Evolutionary conservation across 2,888 invertebrate species (phyloP).

Genomic region (Phoenoteleia sp.): DNA sequence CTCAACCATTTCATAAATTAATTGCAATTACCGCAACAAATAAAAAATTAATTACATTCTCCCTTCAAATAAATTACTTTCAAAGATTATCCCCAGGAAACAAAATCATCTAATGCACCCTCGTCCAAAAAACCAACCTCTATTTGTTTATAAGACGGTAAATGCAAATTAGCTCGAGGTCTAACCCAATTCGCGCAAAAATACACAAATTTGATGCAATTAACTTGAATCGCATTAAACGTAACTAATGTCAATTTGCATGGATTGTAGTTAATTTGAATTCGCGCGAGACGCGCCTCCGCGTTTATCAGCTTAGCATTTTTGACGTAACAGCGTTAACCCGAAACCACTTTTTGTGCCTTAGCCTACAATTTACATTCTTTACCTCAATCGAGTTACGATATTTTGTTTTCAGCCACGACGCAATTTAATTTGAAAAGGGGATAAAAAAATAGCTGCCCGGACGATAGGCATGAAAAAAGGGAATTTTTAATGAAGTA

Average conservation of each 20-base stretch:
- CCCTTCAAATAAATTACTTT: slow-evolving; percentile 17
- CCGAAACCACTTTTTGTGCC: slow-evolving; percentile 36
- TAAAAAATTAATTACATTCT: slow-evolving; percentile 19
- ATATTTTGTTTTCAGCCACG: slow-evolving; percentile 8
- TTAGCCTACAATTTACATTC: slow-evolving; percentile 46
- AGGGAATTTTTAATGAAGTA: slow-evolving; percentile 5
- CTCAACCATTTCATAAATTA: too few relatives aligned
- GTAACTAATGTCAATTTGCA: slow-evolving; percentile 60
- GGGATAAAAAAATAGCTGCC: not conserved
- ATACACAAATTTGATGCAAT: slow-evolving; percentile 53
- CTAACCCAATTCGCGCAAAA: slow-evolving; percentile 39
- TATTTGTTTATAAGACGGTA: slow-evolving; percentile 44
- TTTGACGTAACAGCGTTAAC: slow-evolving; percentile 53
- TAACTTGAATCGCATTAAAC: slow-evolving; percentile 47
- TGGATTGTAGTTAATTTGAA: slow-evolving; percentile 53
- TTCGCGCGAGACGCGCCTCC: slow-evolving; percentile 14
- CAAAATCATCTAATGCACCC: slow-evolving; percentile 40
- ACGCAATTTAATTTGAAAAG: not conserved
- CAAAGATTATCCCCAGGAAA: slow-evolving; percentile 39
- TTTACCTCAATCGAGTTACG: slow-evolving; percentile 5
- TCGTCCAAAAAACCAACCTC: not conserved
- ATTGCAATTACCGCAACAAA: too few relatives aligned
- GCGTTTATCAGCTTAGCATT: slow-evolving; percentile 49
- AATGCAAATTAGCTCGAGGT: slow-evolving; percentile 33
- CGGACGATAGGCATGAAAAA: not conserved